These are phyloP conservation scores for Ennomos fuscantarius DNA, from an alignment of 2,888 invertebrate species.

Conservation along the genomic window DNA sequence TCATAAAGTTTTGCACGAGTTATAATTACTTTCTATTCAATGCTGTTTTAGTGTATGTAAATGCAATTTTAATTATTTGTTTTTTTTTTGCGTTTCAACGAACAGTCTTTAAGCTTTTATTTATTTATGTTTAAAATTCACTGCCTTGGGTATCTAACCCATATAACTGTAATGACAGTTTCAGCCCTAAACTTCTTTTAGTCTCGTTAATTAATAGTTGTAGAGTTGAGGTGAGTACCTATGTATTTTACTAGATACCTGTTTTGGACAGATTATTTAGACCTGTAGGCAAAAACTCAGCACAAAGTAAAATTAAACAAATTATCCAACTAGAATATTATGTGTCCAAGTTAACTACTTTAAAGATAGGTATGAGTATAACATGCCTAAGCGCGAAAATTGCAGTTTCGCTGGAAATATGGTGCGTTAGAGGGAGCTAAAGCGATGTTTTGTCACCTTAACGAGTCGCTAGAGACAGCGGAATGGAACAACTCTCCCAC, in stretches of 20 bases:
- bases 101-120: too few relatives aligned
- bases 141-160: too few relatives aligned
- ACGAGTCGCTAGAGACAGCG: conserved; percentile 55
- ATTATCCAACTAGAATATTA: conserved; percentile 44
- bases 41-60: too few relatives aligned
- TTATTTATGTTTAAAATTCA: too few relatives aligned
- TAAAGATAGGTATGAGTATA: conserved; percentile 47
- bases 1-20: too few relatives aligned
- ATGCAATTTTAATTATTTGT: too few relatives aligned
- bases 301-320: conserved; percentile 33
- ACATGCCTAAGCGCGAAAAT: conserved; percentile 51
- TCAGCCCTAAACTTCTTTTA: too few relatives aligned
- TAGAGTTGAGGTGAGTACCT: too few relatives aligned
- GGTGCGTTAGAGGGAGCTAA: conserved; percentile 57
- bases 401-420: conserved; percentile 56
- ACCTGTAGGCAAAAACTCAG: conserved; percentile 4
- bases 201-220: too few relatives aligned
- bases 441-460: conserved; percentile 61
- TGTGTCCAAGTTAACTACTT: conserved; percentile 55
- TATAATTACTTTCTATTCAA: too few relatives aligned
- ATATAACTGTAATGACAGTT: too few relatives aligned
- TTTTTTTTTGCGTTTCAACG: too few relatives aligned
- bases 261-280: not conserved
- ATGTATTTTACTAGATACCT: not conserved
- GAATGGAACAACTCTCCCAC: conserved; percentile 49